Evolutionary conservation across 2,888 invertebrate species (phyloP).

Genomic region (Calameuta filiformis): DNA sequence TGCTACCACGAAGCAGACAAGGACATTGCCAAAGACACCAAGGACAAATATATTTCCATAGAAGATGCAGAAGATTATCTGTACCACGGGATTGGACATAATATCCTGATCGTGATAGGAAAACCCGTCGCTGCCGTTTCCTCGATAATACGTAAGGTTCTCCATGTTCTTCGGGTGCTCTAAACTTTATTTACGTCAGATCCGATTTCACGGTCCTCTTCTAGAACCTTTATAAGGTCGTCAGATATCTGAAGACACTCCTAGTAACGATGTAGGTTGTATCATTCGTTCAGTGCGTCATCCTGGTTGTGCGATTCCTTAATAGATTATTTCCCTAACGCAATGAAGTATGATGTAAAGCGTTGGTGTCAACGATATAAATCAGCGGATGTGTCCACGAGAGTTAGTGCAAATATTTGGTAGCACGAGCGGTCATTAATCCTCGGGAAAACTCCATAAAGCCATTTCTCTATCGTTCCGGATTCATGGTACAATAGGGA

Average conservation of each 20-base stretch:
- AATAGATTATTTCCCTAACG: not conserved
- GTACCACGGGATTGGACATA: slow-evolving; percentile 75
- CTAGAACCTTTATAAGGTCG: not conserved
- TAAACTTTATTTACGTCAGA: not conserved
- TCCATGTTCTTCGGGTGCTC: slow-evolving; percentile 15
- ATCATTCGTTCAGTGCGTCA: not conserved
- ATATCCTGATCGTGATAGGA: slow-evolving; percentile 64
- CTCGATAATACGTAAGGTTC: slow-evolving; percentile 31
- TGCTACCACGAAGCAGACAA: slow-evolving; percentile 94
- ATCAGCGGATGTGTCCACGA: too few species aligned
- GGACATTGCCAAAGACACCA: slow-evolving; percentile 88
- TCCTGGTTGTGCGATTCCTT: not conserved
- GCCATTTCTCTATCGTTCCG: not conserved
- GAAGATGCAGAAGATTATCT: slow-evolving; percentile 79
- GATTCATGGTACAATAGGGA: not conserved
- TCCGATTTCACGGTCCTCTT: slow-evolving; percentile 12
- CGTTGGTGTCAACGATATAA: too few species aligned
- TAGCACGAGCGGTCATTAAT: not conserved
- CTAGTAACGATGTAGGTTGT: not conserved
- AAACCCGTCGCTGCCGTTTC: not conserved
- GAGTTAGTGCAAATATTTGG: not conserved
- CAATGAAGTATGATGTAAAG: not conserved
- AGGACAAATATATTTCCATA: slow-evolving; percentile 87
- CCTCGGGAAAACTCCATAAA: not conserved
- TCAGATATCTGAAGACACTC: not conserved